Base-by-base conservation (phyloP, 2,797 vertebrate genomes). In the Oreonectes daqikongensis region DNA sequence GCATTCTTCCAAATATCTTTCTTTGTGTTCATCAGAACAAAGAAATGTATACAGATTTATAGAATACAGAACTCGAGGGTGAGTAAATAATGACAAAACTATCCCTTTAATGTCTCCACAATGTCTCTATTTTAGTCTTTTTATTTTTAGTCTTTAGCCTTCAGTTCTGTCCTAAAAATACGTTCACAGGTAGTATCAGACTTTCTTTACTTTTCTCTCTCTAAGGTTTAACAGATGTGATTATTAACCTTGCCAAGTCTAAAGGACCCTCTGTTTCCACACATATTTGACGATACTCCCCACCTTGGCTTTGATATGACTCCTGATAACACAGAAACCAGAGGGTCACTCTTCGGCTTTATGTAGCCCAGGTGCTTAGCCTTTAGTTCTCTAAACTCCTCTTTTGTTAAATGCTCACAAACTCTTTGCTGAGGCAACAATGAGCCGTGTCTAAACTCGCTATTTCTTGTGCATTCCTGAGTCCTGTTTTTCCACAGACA, bases 391-490 rank as follows among this genome's bases (percentile, higher is more conserved):
- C 18, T 52, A 38, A 81, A 69, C 69, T 68, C 17, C 66, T 65
- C 61, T 52, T 61, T 77, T 79, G 69, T 83, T 55, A 80, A 75
- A 81, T 6, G 24, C 50, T 40, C 64, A 77, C 44, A 79, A 78
- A 79, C 65, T 44, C 68, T 69, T 77, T 82, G 70, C 72, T 66
- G 60, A 55, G 66, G 78, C 76, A 79, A 86, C 71, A 83, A 44
- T 72, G 69, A 61, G 59, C 50, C 42, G 15, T 76, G 69, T 74
- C 76, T 30, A 48, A 70, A 35, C 59, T 52, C 40, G 24, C 55
- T 28, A 28, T 28, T 70, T 76, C 65, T 22, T 22, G 15, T 32
- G 42, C 64, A 61, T 67, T 72, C 63, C 69, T 35, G 11, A 67
- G 18, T 59, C 55, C 32, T 46, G 44, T 30, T 28, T 46, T 11